Evolutionary conservation across 1,140 invertebrate species (phyloP), one percentile per base, ranked within the genome.

Genomic region (Agrypnia vestita): DNA sequence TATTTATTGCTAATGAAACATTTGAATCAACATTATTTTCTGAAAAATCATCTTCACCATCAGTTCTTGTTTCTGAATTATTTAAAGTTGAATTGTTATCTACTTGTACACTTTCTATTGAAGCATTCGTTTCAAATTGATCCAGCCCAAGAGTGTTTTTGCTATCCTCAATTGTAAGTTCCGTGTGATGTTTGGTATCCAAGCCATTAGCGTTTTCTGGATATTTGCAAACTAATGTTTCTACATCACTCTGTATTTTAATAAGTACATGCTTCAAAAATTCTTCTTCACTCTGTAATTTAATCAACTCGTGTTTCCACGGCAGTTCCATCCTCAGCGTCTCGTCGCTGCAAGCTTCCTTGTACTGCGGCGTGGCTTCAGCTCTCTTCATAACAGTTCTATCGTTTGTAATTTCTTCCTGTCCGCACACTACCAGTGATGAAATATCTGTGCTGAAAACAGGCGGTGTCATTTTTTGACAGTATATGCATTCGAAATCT

Each of bases 401-500:
- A 35, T 44, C 56, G 4, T 10, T 35, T 35, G 25, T 35, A 35
- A 35, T 25, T 8, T 21, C 35, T n/a, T 56, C 59, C 43, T 56
- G 51, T 46, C 64, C 76, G 21, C 53, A 47, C 10, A 71, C 35
- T 13, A 78, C 53, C 12, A 78, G 25, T n/a, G 76, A 55, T 43
- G 76, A 78, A 12, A 72, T 55, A 17, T 71, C 76, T n/a, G 64
- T 51, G 15, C 82, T 83, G 74, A 85, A 87, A 56, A 83, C 78
- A 53, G 86, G 86, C 46, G 84, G 82, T 12, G 86, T 87, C 74
- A 88, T 85, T 12, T 85, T 84, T 77, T 89, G 87, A 11, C 84
- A 84, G 81, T 88, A 89, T 59, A 89, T 86, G 77, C 88, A 87
- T 84, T 93, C 91, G 84, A 93, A 93, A 17, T 88, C 86, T 43